These are phyloP conservation scores for Metalampra italica DNA, from an alignment of 2,888 invertebrate genomes.

Conservation along the genomic window DNA sequence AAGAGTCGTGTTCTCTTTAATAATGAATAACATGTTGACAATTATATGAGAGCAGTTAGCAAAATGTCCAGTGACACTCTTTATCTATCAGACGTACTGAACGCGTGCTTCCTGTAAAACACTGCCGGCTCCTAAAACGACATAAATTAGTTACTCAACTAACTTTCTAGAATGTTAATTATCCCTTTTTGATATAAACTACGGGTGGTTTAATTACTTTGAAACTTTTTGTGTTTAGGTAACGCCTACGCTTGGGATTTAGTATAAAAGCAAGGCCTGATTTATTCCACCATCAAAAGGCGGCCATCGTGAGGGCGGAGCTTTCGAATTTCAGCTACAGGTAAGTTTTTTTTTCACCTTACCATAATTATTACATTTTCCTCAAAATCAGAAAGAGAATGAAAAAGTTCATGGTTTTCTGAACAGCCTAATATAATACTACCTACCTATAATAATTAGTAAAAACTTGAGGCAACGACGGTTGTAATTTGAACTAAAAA, in stretches of 20 bases:
- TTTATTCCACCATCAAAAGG: constrained; percentile 15
- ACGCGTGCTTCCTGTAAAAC: background rate
- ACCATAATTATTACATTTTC: background rate
- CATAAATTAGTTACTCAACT: background rate
- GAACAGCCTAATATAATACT: too few species aligned
- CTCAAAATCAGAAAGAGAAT: too few species aligned
- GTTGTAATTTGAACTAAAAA: too few species aligned
- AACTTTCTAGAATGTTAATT: constrained; percentile 14
- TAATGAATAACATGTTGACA: constrained; percentile 12
- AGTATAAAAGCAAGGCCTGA: constrained; percentile 29
- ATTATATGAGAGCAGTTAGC: constrained; percentile 1
- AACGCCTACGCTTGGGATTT: constrained; percentile 14
- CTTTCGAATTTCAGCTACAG: constrained; percentile 20
- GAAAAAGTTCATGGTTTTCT: too few species aligned
- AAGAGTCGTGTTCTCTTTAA: constrained; percentile 8
- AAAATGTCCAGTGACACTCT: background rate
- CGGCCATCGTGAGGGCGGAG: constrained; percentile 10
- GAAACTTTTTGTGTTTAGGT: constrained; percentile 22
- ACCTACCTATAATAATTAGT: too few species aligned
- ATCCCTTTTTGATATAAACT: constrained; percentile 7
- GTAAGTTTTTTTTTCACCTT: background rate
- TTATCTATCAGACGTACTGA: background rate
- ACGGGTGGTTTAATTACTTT: too few species aligned
- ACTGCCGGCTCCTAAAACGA: background rate
- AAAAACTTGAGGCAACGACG: too few species aligned